These are phyloP conservation scores for Empis stercorea DNA, from an alignment of 2,888 invertebrate species.

Conservation along the genomic window DNA sequence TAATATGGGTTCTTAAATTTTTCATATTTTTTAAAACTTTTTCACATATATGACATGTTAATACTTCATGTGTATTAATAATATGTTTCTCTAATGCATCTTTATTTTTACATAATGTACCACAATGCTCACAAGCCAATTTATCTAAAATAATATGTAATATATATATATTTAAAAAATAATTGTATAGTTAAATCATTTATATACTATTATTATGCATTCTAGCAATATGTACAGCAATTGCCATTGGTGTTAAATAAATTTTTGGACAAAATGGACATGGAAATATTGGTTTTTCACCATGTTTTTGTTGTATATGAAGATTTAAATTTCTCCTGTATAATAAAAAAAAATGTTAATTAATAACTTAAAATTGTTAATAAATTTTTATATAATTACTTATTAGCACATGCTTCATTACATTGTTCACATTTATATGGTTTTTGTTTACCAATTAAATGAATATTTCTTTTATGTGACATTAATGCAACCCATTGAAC, in stretches of 20 bases:
- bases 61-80: slow-evolving; percentile 21
- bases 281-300: slow-evolving; percentile 11
- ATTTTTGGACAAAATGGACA: slow-evolving; percentile 30
- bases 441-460: slow-evolving; percentile 11
- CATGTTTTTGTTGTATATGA: slow-evolving; percentile 14
- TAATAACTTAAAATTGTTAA: too few species aligned
- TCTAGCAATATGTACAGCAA: slow-evolving; percentile 30
- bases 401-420: background rate
- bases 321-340: slow-evolving; percentile 7
- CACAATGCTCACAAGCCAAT: slow-evolving; percentile 20
- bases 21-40: slow-evolving; percentile 26
- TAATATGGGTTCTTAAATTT: slow-evolving; percentile 24
- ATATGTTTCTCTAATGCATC: slow-evolving; percentile 23
- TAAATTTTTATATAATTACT: too few species aligned
- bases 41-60: slow-evolving; percentile 23
- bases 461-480: slow-evolving; percentile 21
- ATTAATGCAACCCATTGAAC: slow-evolving; percentile 26
- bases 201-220: slow-evolving; percentile 32
- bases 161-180: slow-evolving; percentile 12
- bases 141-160: slow-evolving; percentile 6
- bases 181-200: slow-evolving; percentile 4
- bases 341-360: background rate
- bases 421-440: slow-evolving; percentile 26
- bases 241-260: slow-evolving; percentile 28
- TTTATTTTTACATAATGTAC: slow-evolving; percentile 19